Conservation (phyloP, 1,140 invertebrate genomes). For the Arion vulgaris region DNA sequence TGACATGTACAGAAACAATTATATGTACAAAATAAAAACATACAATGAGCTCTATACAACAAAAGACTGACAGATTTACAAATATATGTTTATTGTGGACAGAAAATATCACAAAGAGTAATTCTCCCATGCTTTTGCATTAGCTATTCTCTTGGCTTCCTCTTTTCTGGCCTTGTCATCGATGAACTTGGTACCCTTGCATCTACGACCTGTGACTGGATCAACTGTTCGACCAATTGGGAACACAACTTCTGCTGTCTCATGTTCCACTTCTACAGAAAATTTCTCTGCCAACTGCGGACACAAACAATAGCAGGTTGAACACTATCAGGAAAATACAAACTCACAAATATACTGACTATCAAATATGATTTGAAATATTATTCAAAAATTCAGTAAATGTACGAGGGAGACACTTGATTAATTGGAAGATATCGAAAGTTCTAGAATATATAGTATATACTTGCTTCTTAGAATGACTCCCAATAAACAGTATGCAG, state of each 20-base stretch:
- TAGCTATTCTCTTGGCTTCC: slow-evolving; percentile 38
- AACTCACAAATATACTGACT: too few species aligned
- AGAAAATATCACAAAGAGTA: slow-evolving; percentile 20
- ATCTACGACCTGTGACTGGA: slow-evolving; percentile 46
- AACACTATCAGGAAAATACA: too few species aligned
- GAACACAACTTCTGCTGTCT: slow-evolving; percentile 39
- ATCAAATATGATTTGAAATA: too few species aligned
- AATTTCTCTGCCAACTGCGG: slow-evolving; percentile 5
- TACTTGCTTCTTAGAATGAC: too few species aligned
- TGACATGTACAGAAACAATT: too few species aligned
- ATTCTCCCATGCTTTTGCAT: background rate
- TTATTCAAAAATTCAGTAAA: too few species aligned
- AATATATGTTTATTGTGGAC: background rate
- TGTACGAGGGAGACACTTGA: too few species aligned
- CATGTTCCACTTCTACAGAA: slow-evolving; percentile 30
- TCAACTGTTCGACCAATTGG: slow-evolving; percentile 41
- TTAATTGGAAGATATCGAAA: too few species aligned
- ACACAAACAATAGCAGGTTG: background rate
- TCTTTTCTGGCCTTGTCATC: slow-evolving; percentile 37
- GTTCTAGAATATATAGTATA: too few species aligned
- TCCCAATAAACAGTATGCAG: too few species aligned
- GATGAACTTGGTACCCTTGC: slow-evolving; percentile 44
- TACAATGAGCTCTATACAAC: too few species aligned
- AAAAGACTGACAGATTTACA: background rate
- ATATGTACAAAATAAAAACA: too few species aligned